Evolutionary conservation across 2,888 invertebrate species (phyloP), one percentile per base, ranked within the genome.

Genomic region (Argyresthia albistria): DNA sequence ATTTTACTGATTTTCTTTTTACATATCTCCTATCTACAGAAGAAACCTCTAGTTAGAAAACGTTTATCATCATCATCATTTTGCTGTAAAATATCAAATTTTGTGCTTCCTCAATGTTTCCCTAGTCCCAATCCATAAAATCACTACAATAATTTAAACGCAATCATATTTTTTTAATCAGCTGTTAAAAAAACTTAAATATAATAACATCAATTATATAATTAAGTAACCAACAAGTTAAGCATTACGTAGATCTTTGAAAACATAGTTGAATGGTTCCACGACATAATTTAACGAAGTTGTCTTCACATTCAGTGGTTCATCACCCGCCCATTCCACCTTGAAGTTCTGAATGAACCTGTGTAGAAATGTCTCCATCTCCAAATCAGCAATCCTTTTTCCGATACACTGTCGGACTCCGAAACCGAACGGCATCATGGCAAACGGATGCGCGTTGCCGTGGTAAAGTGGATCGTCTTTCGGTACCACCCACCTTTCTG

Each of bases 401-500:
- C 93, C 93, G 59, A 93, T 80, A 62, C 93, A 93, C 81, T 90
- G 91, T 36, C 93, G 84, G 25, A 84, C 87, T 1, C 93, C 93
- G 59, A 90, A 91, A 1, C 93, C 93, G 62, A 93, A 93, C 0
- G 92, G 92, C 55, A 88, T 72, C 10, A 89, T 88, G 0, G 90
- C 89, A 61, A 91, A 92, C 0, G 91, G 90, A 66, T 92, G 91
- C 0, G 83, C 74, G 15, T 81, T 74, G 42, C 82, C 80, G 43
- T 88, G 76, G 56, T 76, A 67, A n/a, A 86, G 56, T 8, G 75
- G 71, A 43, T 82, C 76, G 7, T 60, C 59, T 56, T 79, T 78
- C 0, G 72, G 69, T 11, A 61, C 61, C 1, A 89, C 59, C 95
- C 95, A 96, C 46, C 96, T 80, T 67, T 95, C 95, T 0, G 96